Base-by-base conservation (phyloP, 1,140 invertebrate genomes). In the Nasonia longicornis region DNA sequence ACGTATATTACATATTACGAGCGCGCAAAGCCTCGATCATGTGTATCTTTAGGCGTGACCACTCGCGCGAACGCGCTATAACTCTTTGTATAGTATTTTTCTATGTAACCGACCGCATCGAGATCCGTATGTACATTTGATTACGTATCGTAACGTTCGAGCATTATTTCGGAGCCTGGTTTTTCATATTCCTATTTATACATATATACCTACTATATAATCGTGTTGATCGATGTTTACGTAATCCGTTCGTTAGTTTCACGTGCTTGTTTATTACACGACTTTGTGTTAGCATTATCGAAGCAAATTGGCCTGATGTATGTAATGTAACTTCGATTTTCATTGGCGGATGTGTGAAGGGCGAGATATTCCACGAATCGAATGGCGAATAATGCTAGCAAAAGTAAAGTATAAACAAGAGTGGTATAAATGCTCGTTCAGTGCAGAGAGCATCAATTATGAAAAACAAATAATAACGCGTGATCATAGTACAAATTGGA, bases 401-500 rank as follows among this genome's bases (percentile, higher is more conserved):
- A 77, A 63, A 22, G 3, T 58, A 11, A 76, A 20, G 29, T 63
- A n/a, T 76, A 71, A 70, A 66, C 74, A 76, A 77, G 31, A 48
- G 4, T 35, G 69, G 35, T 26, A 26, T 67, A 29, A 69, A 2
- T 6, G 16, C 38, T 67, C 35, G 29, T 69, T 45, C 67, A n/a
- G 66, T 35, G 26, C 31, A 69, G 66, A 52, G 29, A 79, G 29
- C 29, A 75, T 22, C 71, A 67, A 74, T 45, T 80, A 67, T 72
- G 73, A 80, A 73, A 73, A 48, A 48, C 16, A 58, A 58, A 48
- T 11, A 58, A 58, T 58, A 8, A 58, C 52, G 52, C 38, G 45
- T 66, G 26, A 10, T 10, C 72, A 77, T 77, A 82, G 75, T 82
- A 82, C 80, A 82, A 82, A 82, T 82, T 82, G 75, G 75, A 66